Percentiles rank a stretch among this genome's conserved stretches.
Evolutionary conservation across 2,113 vertebrate genomes (phyloP).

Genomic region (Connochaetes taurinus): DNA sequence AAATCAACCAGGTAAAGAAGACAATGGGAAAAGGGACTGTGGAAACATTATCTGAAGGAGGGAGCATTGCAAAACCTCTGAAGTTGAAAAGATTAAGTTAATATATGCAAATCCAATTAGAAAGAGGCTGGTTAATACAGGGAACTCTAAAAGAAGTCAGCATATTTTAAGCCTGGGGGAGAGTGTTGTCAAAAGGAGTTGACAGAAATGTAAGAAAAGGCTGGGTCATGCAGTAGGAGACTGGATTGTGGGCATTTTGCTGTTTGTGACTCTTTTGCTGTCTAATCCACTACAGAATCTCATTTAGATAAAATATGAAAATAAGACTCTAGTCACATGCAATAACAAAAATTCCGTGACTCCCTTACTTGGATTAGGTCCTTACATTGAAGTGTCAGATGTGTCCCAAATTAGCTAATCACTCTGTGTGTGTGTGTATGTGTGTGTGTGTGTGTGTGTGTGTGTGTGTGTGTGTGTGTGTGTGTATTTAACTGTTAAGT

Average conservation of each 20-base stretch:
- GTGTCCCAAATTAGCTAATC: neutral
- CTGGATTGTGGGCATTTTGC: fast-evolving
- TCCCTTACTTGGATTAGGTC: neutral
- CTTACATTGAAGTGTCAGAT: neutral
- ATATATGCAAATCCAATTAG: neutral
- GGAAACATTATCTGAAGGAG: neutral
- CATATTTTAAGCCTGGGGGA: neutral
- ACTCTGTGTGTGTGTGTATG: neutral
- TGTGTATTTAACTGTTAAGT: neutral
- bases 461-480: neutral
- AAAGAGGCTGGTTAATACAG: neutral
- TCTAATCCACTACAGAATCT: neutral
- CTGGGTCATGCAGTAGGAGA: fast-evolving
- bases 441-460: neutral
- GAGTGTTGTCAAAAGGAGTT: neutral
- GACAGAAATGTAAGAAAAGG: neutral
- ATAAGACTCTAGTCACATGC: neutral
- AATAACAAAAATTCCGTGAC: neutral
- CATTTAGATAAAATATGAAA: neutral
- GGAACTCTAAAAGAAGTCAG: neutral
- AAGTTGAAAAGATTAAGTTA: neutral
- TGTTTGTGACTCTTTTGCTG: neutral
- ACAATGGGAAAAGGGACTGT: neutral
- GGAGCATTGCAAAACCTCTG: neutral
- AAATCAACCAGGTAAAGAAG: neutral